These are phyloP conservation scores for Cecropterus lyciades DNA, from an alignment of 1,140 invertebrate genomes.

Conservation along the genomic window DNA sequence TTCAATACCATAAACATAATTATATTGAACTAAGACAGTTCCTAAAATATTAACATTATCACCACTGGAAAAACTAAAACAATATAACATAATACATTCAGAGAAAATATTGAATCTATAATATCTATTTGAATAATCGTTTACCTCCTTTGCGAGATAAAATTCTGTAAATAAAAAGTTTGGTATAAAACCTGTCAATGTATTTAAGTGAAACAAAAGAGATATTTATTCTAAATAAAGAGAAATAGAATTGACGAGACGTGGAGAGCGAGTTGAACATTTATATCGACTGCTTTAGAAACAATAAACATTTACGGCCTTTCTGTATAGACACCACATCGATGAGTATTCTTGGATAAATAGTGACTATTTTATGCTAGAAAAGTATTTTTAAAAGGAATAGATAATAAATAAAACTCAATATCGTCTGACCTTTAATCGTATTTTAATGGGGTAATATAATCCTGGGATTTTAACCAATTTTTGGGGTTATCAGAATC, in stretches of 20 bases:
- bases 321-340: conserved; percentile 11
- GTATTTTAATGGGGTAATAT: too few species aligned
- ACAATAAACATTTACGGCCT: conserved; percentile 30
- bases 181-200: conserved; percentile 17
- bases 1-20: too few species aligned
- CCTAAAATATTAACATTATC: too few species aligned
- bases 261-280: conserved; percentile 18
- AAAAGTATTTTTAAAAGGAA: too few species aligned
- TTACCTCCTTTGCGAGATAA: background rate
- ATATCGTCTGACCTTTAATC: too few species aligned
- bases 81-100: too few species aligned
- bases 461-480: too few species aligned
- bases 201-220: conserved; percentile 17
- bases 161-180: conserved; percentile 4
- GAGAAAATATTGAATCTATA: background rate
- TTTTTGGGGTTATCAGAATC: too few species aligned
- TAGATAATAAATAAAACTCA: too few species aligned
- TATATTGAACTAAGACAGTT: too few species aligned
- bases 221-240: conserved; percentile 30
- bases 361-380: too few species aligned
- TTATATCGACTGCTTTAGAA: conserved; percentile 33
- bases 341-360: background rate
- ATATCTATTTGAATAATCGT: conserved; percentile 5
- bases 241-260: conserved; percentile 24
- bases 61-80: too few species aligned